Evolutionary conservation across 2,888 invertebrate genomes (phyloP).

Genomic region (Drosophila planitibia): DNA sequence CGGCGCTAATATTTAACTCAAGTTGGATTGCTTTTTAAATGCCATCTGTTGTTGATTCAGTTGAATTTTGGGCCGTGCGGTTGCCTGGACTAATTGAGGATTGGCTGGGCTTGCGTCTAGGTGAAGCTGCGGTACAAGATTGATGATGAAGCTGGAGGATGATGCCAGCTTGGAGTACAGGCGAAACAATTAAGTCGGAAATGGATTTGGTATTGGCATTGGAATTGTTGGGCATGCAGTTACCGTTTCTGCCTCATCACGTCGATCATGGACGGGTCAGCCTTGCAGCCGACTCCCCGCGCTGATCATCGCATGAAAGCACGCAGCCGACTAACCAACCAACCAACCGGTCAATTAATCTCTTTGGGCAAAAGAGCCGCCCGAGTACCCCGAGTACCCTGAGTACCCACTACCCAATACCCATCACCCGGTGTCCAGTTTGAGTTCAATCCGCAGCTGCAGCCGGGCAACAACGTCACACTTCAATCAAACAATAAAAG

Average conservation of each 20-base stretch:
- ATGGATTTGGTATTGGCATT: constrained; percentile 29
- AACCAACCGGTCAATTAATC: constrained; percentile 61
- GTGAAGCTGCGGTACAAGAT: constrained; percentile 36
- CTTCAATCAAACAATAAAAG: constrained; percentile 80
- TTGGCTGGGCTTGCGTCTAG: constrained; percentile 29
- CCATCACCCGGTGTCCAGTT: neutral
- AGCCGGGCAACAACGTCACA: constrained; percentile 59
- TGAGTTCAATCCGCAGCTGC: constrained; percentile 40
- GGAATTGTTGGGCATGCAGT: constrained; percentile 53
- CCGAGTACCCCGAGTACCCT: constrained; percentile 14
- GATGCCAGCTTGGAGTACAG: constrained; percentile 18
- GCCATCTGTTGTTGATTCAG: constrained; percentile 25
- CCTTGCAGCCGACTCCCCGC: constrained; percentile 33
- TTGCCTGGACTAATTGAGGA: constrained; percentile 18
- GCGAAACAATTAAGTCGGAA: constrained; percentile 67
- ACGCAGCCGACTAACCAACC: constrained; percentile 38
- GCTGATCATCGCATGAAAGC: constrained; percentile 37
- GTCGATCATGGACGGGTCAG: constrained; percentile 4
- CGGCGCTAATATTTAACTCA: neutral
- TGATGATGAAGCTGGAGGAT: constrained; percentile 32
- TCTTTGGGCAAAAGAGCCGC: constrained; percentile 72
- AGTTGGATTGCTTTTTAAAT: constrained; percentile 10
- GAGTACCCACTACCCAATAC: neutral
- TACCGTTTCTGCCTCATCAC: constrained; percentile 54
- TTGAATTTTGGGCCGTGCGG: constrained; percentile 26